Conservation (phyloP, 2,888 invertebrate species). For the Lissonota sp. region DNA sequence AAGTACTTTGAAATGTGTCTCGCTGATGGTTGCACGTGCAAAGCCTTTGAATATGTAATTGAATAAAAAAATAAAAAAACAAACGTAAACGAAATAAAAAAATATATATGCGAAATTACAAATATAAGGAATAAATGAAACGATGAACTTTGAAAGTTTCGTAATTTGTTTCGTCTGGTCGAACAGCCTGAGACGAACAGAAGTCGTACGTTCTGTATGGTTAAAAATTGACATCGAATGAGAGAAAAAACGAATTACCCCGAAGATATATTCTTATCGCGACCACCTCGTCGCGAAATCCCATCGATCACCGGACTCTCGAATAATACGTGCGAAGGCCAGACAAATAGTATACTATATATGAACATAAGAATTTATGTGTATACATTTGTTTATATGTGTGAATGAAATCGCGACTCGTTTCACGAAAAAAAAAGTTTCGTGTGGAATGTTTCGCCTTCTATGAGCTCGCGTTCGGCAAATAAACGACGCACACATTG, state of each 20-base stretch:
- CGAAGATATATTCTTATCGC: slow-evolving; percentile 57
- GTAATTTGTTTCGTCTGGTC: no score
- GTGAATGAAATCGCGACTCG: slow-evolving; percentile 35
- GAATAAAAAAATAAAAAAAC: no score
- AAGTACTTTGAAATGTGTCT: no score
- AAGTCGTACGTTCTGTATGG: slow-evolving; percentile 1
- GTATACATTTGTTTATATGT: slow-evolving; percentile 18
- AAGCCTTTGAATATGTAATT: no score
- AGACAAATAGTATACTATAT: slow-evolving; percentile 49
- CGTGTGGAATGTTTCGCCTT: slow-evolving; percentile 38
- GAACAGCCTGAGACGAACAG: neutral
- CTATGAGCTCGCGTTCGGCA: slow-evolving; percentile 40
- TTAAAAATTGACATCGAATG: slow-evolving; percentile 8
- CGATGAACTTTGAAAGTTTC: no score
- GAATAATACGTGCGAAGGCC: slow-evolving; percentile 60
- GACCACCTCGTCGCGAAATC: slow-evolving; percentile 51
- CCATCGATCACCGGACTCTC: slow-evolving; percentile 57
- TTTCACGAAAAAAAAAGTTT: slow-evolving; percentile 28
- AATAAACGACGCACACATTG: slow-evolving; percentile 28
- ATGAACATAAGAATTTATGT: neutral
- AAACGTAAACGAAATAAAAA: neutral
- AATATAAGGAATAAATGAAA: neutral
- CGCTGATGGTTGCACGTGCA: no score
- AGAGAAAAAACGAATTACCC: slow-evolving; percentile 11
- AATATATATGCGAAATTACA: neutral